phyloP scores from a whole-genome alignment of 1,140 invertebrate species.

The Drosophila prosaltans region DNA sequence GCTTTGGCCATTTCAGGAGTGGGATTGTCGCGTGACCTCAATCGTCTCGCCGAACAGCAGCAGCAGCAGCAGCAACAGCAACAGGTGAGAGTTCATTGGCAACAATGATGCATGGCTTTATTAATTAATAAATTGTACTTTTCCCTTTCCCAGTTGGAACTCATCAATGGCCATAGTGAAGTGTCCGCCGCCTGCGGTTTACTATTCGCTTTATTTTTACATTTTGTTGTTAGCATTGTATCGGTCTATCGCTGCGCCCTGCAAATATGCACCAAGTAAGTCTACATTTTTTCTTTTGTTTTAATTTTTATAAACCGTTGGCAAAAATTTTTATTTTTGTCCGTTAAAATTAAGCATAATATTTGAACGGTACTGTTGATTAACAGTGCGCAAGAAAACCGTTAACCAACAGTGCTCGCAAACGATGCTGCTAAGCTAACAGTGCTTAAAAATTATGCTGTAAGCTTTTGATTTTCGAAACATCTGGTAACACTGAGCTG shows the following conservation, averaged over 20 bases:
- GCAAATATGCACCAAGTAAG: slow-evolving; percentile 79
- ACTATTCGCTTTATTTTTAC: slow-evolving; percentile 75
- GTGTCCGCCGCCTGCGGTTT: slow-evolving; percentile 76
- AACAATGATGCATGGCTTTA: slow-evolving; percentile 3
- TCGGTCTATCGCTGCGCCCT: slow-evolving; percentile 79
- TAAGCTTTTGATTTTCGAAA: no score
- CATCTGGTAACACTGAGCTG: no score
- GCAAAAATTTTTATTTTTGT: no score
- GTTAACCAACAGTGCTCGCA: no score
- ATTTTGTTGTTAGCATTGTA: slow-evolving; percentile 80
- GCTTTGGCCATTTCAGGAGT: slow-evolving; percentile 81
- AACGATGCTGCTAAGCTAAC: no score
- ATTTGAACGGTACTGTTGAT: no score
- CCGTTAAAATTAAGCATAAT: no score
- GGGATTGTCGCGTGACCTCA: slow-evolving; percentile 75
- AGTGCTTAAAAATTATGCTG: no score
- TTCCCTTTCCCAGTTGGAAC: slow-evolving; percentile 56
- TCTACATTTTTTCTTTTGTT: slow-evolving; percentile 17
- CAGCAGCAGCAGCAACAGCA: slow-evolving; percentile 63
- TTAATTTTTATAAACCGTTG: no score
- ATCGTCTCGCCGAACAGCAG: slow-evolving; percentile 76
- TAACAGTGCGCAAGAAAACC: no score
- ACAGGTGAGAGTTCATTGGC: slow-evolving; percentile 5
- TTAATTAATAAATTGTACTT: slow-evolving; percentile 2
- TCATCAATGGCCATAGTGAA: slow-evolving; percentile 69